phyloP scores from a whole-genome alignment of 1,140 invertebrate species.

The Drosophila bifasciata region DNA sequence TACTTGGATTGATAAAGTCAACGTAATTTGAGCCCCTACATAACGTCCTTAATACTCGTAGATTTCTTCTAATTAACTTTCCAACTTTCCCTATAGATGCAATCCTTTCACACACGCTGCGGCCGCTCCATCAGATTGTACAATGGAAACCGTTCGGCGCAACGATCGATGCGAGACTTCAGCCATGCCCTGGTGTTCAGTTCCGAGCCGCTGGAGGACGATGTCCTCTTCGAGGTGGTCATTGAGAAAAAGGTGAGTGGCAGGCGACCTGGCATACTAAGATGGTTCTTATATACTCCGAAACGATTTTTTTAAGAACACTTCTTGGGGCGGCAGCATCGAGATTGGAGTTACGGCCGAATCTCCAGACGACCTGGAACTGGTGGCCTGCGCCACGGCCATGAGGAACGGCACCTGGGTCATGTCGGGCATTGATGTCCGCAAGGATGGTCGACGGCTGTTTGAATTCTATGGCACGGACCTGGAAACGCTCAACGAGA shows the following conservation, averaged over 20 bases:
- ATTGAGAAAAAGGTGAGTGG: slow-evolving; percentile 93
- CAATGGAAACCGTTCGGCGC: slow-evolving; percentile 92
- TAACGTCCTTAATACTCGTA: too few species aligned
- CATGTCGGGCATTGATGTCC: slow-evolving; percentile 93
- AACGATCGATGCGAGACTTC: slow-evolving; percentile 91
- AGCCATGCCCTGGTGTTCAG: slow-evolving; percentile 94
- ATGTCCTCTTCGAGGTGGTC: slow-evolving; percentile 94
- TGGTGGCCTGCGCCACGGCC: slow-evolving; percentile 93
- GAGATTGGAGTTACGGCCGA: slow-evolving; percentile 95
- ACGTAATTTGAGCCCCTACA: too few species aligned
- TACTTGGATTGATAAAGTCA: too few species aligned
- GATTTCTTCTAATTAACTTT: too few species aligned
- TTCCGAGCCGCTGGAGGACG: slow-evolving; percentile 91
- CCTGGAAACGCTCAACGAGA: slow-evolving; percentile 93
- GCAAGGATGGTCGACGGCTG: slow-evolving; percentile 91
- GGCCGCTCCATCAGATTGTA: slow-evolving; percentile 91
- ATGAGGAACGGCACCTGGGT: slow-evolving; percentile 94
- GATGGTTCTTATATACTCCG: not conserved
- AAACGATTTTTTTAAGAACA: slow-evolving; percentile 85
- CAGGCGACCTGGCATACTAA: too few species aligned
- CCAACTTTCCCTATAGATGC: too few species aligned
- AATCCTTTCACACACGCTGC: slow-evolving; percentile 90
- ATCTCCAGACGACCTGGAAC: slow-evolving; percentile 91
- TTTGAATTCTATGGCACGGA: slow-evolving; percentile 94
- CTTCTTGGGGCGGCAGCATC: slow-evolving; percentile 95